phyloP scores from a whole-genome alignment of 2,888 invertebrate species.

The Mylabris sibirica region DNA sequence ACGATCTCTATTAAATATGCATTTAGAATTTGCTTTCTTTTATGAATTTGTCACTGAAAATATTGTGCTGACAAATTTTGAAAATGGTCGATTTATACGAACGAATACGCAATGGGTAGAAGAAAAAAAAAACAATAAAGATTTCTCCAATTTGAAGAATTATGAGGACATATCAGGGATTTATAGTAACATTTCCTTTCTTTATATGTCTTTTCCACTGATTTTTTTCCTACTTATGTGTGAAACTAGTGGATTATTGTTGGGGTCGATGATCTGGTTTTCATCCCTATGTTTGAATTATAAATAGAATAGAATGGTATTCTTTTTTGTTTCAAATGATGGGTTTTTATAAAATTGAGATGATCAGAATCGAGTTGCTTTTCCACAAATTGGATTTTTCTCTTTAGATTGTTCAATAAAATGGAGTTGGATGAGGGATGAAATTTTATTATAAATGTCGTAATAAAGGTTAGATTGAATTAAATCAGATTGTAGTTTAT shows the following conservation, averaged over 20 bases:
- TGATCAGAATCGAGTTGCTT: background rate
- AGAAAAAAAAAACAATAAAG: background rate
- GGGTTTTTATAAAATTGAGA: background rate
- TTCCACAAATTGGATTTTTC: background rate
- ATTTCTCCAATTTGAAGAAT: background rate
- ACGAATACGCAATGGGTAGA: background rate
- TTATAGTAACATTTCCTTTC: background rate
- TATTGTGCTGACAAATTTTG: background rate
- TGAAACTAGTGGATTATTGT: conserved; percentile 1
- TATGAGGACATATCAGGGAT: conserved; percentile 7
- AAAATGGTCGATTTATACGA: background rate
- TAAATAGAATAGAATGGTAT: background rate
- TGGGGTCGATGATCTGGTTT: background rate
- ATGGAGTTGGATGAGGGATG: background rate
- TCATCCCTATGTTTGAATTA: background rate
- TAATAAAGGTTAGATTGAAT: background rate
- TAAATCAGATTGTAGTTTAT: background rate
- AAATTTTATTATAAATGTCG: background rate
- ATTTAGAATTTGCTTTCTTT: background rate
- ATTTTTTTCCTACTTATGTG: background rate
- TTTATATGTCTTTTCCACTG: background rate
- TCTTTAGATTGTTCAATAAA: background rate
- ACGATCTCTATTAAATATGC: background rate
- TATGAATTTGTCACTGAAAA: background rate
- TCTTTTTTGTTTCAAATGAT: background rate